Base-by-base conservation (phyloP, 2,888 invertebrate species). In the Sericinus montela region DNA sequence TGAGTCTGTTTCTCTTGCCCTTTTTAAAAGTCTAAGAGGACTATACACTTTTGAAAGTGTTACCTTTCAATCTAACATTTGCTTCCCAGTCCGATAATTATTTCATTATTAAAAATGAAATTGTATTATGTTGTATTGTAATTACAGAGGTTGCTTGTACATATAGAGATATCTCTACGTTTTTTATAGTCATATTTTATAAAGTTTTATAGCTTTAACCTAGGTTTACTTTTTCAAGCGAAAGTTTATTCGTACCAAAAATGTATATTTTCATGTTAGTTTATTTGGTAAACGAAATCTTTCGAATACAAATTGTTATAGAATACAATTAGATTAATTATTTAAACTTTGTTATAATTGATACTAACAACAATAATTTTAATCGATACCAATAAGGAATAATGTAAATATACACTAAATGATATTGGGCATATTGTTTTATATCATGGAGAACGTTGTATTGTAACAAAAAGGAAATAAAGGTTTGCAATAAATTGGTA, bases 171-270 rank as follows among this genome's bases (percentile, higher is more conserved):
- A 63, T 70, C 62, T 69, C 65, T 69, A 63, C 72, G 77, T 77
- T 78, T 72, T 71, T 71, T 77, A 64, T 82, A 87, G 86, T 88
- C 85, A 87, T 81, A 80, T 67, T 69, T 75, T 79, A 80, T 71
- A 79, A 73, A 48, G 73, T 75, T 15, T 65, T 63, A 82, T 85
- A 88, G 88, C 88, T 88, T 88, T 88, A 88, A 85, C 62, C 68
- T 79, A 84, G 72, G 55, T 72, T 67, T 65, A 67, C 75, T 67
- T 68, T 67, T 67, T 69, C 60, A 58, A 63, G 65, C 71, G 80
- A 74, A 86, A 83, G 83, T 80, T 86, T 69, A 74, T 65, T 76
- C 81, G 72, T 83, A 84, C 86, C 87, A 85, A 88, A 88, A 80
- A 84, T 86, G 79, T 86, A 81, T 83, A 84, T 83, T 84, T 73